Base-by-base conservation (phyloP, 2,797 vertebrate species). In the Hemibagrus guttatus region DNA sequence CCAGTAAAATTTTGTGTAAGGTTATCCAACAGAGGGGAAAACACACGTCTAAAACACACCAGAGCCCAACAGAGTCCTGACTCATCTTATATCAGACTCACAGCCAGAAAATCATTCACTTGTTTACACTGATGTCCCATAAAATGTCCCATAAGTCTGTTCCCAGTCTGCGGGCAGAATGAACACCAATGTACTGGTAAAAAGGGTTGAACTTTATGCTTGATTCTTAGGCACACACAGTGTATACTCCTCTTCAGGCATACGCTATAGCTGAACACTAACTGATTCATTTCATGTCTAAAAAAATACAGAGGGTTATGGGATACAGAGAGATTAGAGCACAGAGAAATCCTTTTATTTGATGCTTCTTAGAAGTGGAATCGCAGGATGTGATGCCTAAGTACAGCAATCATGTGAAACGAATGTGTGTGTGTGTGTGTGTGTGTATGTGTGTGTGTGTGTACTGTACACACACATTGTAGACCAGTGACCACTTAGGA, bases 401-500 rank as follows among this genome's bases (percentile, higher is more conserved):
- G 14, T 63, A 49, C 39, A 81, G 78, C 78, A 81, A 63, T 81
- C 78, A 81, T 81, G 58, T 63, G 56, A 82, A 49, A 49, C 9
- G 6, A 9, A 31, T 49, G 13, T 75, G 68, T 64, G 46, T 58
- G 81, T 83, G 80, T 76, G 85, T 52, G 54, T 52, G 49, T 26
- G 66, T 68, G 64, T 35, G 61, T 13, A 49, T 69, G 46, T 49
- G 21, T 75, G 68, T 64, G 46, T 68, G 64, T 17, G 63, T 13
- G 59, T 69, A 66, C 64, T 69, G 39, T 35, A n/a, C 80, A 31
- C 31, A 54, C 63, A 86, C 75, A 84, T 63, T 81, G 74, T 81
- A 35, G 61, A 71, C 76, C 68, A 72, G 76, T 61, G 76, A 59
- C 46, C 83, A 75, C 58, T 78, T 80, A 71, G 68, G 84, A 71